phyloP scores from a whole-genome alignment of 1,140 invertebrate species.

The Achroia grisella region DNA sequence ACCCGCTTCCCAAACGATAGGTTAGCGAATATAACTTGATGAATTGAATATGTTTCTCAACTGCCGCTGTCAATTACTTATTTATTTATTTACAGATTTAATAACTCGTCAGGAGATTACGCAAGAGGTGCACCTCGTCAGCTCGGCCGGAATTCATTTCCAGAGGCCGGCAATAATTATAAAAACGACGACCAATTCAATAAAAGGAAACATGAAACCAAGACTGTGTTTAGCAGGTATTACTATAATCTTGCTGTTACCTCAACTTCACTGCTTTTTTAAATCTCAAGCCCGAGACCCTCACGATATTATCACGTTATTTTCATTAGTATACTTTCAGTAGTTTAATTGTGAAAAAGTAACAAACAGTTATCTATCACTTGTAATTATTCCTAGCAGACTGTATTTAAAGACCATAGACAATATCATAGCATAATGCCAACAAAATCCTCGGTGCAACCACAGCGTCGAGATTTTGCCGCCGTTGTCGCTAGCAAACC shows the following conservation, averaged over 20 bases:
- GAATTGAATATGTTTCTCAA: slow-evolving; percentile 8
- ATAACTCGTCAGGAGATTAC: slow-evolving; percentile 47
- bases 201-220: slow-evolving; percentile 67
- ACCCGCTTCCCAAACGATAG: slow-evolving; percentile 62
- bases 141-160: slow-evolving; percentile 41
- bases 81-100: slow-evolving; percentile 38
- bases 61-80: slow-evolving; percentile 4
- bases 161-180: slow-evolving; percentile 41
- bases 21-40: slow-evolving; percentile 41
- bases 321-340: too few species aligned
- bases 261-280: too few species aligned
- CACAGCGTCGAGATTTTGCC: too few species aligned
- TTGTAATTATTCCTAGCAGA: too few species aligned
- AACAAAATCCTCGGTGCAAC: too few species aligned
- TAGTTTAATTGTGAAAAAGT: too few species aligned
- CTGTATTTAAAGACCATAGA: too few species aligned
- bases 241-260: not conserved
- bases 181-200: slow-evolving; percentile 55
- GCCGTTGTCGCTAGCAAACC: too few species aligned
- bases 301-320: too few species aligned
- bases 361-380: too few species aligned
- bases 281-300: too few species aligned
- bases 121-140: slow-evolving; percentile 39
- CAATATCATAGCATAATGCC: too few species aligned
- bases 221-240: slow-evolving; percentile 71